Percentiles rank a stretch among this genome's conserved stretches.
Conservation (phyloP, 92 coral and sea anemone species). For the Epizoanthus stellaris region DNA sequence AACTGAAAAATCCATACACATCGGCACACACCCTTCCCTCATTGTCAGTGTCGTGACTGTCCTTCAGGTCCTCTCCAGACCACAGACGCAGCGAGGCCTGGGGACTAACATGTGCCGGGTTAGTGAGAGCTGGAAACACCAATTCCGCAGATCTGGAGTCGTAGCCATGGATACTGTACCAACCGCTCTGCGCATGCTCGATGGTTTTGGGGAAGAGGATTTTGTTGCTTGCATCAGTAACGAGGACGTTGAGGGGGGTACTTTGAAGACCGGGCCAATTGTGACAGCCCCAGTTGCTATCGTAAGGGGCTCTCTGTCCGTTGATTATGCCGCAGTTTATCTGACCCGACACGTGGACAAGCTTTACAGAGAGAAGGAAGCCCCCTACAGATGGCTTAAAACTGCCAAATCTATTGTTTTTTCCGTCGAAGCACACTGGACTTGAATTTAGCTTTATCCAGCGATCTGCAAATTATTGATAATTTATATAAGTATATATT, state of each 20-base stretch:
- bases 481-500: neutral
- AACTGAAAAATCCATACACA: constrained; percentile 47
- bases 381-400: constrained; percentile 22
- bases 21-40: constrained; percentile 77
- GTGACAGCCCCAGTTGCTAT: constrained; percentile 50
- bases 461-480: constrained; percentile 7
- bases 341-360: constrained; percentile 45
- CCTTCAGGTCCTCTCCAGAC: constrained; percentile 74
- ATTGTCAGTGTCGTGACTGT: constrained; percentile 46
- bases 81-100: constrained; percentile 31
- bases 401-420: constrained; percentile 31
- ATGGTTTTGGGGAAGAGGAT: constrained; percentile 39
- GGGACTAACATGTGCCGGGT: neutral
- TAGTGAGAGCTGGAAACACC: constrained; percentile 3
- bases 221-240: constrained; percentile 29
- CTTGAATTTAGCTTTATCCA: constrained; percentile 38
- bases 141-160: neutral
- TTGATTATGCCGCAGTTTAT: constrained; percentile 30
- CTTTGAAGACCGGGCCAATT: constrained; percentile 28
- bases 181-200: neutral
- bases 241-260: constrained; percentile 30
- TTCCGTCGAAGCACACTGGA: constrained; percentile 44
- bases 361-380: constrained; percentile 37
- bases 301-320: constrained; percentile 14
- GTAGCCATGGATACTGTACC: constrained; percentile 9